Conservation (phyloP, 2,797 vertebrate species). For the Mustela erminea region DNA sequence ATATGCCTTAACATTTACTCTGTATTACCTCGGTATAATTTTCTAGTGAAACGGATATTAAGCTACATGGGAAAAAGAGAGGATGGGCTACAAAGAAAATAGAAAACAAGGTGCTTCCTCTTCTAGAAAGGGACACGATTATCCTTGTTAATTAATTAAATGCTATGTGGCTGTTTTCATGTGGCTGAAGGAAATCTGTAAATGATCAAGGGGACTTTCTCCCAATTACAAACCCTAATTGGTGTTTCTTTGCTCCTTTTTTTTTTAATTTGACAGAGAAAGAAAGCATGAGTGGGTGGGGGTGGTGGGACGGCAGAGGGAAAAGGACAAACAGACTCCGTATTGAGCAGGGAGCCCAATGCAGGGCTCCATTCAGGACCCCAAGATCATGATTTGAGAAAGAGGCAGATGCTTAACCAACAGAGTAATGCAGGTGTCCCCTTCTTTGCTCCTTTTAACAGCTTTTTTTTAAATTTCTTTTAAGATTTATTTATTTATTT, state of each 20-base stretch:
- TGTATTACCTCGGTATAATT: not conserved
- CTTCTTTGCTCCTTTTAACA: not conserved
- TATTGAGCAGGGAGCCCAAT: not conserved
- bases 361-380: not conserved
- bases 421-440: not conserved
- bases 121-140: not conserved
- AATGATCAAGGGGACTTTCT: not conserved
- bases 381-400: not conserved
- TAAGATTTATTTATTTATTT: too few species aligned
- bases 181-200: not conserved
- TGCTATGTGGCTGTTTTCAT: not conserved
- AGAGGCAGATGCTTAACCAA: not conserved
- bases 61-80: not conserved
- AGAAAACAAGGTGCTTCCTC: not conserved
- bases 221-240: not conserved
- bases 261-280: not conserved
- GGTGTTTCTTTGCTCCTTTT: not conserved
- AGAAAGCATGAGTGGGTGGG: not conserved
- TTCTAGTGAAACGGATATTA: not conserved
- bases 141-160: not conserved
- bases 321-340: not conserved
- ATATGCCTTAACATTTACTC: not conserved
- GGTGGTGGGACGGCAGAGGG: not conserved
- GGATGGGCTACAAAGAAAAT: not conserved
- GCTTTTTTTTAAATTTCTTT: not conserved